Base-by-base conservation (phyloP, 23 tunicate species). In the Oikopleura dioica region DNA sequence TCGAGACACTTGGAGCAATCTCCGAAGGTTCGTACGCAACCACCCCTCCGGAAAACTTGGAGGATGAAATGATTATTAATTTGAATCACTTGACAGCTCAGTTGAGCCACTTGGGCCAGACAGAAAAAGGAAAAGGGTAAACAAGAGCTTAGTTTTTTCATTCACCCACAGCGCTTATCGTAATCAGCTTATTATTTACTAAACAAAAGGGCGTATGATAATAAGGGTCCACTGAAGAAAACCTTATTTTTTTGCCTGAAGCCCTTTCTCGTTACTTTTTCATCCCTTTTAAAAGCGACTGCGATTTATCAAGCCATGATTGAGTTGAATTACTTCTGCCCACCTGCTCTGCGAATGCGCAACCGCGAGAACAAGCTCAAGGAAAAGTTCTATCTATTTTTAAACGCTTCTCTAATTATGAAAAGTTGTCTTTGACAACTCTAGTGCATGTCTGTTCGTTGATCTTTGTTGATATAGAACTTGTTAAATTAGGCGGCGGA, bases 31-130 rank as follows among this genome's bases (percentile, higher is more conserved):
- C 30, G 16, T 63, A 63, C 33, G 72, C 72, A 16, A 28, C 72
- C 4, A 63, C 72, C 33, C 72, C 72, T 12, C 72, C 72, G 5
- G 72, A 63, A 63, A 63, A 63, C 26, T 28, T 63, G 33, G 72
- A 63, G 72, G 72, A 63, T 2, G 72, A 63, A 63, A 63, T 63
- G 72, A 28, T 63, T 63, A 28, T 63, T 28, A 63, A 63, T 63
- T 28, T 63, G 5, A 31, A 63, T 28, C 72, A 63, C 26, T 28
- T 63, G 5, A 31, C 16, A 28, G 33, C 72, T 31, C 72, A 63
- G 26, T 63, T 63, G 33, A 2, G 30, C 32, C 33, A 2, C 30
- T 12, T 23, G 33, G 72, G 72, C 16, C 72, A 63, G 16, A 63
- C 72, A 24, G 72, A 63, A 28, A 23, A 44, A 44, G 16, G 16